phyloP scores from a whole-genome alignment of 2,797 vertebrate genomes.

The Carcharodon carcharias region DNA sequence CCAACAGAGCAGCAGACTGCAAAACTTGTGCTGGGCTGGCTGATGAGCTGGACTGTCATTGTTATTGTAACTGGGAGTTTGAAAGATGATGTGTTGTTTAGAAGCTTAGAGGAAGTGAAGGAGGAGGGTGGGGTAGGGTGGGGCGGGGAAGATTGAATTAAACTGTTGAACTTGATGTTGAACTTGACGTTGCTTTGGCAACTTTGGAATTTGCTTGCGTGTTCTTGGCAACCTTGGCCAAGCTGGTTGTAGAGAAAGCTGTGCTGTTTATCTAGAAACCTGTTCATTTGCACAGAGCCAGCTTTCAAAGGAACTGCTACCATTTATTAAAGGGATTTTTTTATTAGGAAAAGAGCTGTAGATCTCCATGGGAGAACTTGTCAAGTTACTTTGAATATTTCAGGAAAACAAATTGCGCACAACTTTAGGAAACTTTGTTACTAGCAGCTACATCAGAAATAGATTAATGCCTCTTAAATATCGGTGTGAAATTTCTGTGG shows the following conservation, averaged over 20 bases:
- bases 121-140: not conserved
- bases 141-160: not conserved
- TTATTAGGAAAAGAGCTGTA: not conserved
- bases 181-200: not conserved
- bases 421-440: not conserved
- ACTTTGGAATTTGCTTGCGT: not conserved
- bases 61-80: not conserved
- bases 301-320: not conserved
- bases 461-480: not conserved
- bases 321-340: not conserved
- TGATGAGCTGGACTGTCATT: not conserved
- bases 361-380: not conserved
- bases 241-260: not conserved
- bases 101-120: not conserved
- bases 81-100: not conserved
- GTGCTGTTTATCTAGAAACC: not conserved
- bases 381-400: not conserved
- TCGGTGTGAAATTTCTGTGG: not conserved
- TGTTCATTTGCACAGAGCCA: conserved; percentile 14
- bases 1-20: not conserved
- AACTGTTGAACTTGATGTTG: not conserved
- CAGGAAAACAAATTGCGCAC: not conserved
- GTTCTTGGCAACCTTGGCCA: not conserved
- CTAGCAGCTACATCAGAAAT: not conserved
- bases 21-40: not conserved